phyloP scores from a whole-genome alignment of 2,113 vertebrate species.

The Theristicus caerulescens region DNA sequence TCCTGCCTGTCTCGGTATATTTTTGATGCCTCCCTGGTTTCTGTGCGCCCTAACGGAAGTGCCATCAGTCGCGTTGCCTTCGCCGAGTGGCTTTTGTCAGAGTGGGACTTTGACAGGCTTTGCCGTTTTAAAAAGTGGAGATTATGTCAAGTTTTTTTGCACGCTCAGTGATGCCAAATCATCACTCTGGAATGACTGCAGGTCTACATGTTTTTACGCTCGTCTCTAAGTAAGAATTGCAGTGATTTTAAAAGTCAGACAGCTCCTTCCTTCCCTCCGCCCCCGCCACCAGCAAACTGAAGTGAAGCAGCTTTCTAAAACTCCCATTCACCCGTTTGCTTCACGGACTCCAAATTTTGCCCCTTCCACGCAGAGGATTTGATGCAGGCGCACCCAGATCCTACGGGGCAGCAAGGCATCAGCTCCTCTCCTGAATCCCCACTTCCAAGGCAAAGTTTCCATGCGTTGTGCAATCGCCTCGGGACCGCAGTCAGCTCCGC shows the following conservation, averaged over 20 bases:
- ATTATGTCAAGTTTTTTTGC: neutral
- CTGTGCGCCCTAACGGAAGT: neutral
- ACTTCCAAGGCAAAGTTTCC: neutral
- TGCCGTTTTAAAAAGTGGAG: neutral
- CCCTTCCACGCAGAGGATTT: neutral
- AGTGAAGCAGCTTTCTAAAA: neutral
- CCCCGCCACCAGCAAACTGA: neutral
- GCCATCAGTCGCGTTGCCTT: neutral
- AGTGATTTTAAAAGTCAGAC: neutral
- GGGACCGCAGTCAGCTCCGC: neutral
- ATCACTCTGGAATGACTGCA: accelerated
- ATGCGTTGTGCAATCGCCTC: neutral
- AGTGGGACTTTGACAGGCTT: neutral
- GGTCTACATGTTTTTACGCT: neutral
- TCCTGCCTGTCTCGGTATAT: neutral
- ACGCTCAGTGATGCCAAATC: neutral
- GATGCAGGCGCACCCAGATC: neutral
- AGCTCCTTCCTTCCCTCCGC: neutral
- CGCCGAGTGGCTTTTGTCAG: neutral
- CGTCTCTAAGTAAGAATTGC: neutral
- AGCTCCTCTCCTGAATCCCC: neutral
- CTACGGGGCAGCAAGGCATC: neutral
- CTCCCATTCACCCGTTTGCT: neutral
- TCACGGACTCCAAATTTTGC: neutral
- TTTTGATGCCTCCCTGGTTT: neutral